These are phyloP conservation scores for Volucella bombylans DNA, from an alignment of 2,888 invertebrate genomes.

Conservation along the genomic window DNA sequence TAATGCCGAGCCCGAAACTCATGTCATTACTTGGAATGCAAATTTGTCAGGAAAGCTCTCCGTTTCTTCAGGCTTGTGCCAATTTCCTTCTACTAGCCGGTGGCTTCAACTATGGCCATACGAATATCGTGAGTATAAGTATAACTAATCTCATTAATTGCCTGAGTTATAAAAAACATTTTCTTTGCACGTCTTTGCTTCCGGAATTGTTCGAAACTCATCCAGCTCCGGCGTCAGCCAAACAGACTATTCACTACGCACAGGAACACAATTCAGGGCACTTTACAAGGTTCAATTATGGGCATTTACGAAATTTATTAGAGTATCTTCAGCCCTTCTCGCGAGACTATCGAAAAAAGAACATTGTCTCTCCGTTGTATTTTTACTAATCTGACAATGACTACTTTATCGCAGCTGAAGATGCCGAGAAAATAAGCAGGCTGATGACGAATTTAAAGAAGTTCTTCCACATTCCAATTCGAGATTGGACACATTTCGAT, in stretches of 20 bases:
- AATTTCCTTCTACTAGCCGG: too few species aligned
- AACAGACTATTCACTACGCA: conserved; percentile 78
- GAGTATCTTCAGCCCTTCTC: conserved; percentile 75
- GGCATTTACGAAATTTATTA: conserved; percentile 30
- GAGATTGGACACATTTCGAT: conserved; percentile 76
- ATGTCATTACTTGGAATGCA: too few species aligned
- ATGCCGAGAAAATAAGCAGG: conserved; percentile 72
- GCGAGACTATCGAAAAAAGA: conserved; percentile 76
- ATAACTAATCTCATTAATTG: too few species aligned
- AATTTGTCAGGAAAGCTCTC: too few species aligned
- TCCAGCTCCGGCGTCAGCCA: conserved; percentile 79
- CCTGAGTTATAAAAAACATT: conserved; percentile 37
- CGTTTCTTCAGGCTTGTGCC: too few species aligned
- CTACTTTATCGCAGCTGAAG: conserved; percentile 49
- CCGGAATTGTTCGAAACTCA: conserved; percentile 78
- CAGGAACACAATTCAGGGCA: conserved; percentile 77
- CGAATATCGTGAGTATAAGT: too few species aligned
- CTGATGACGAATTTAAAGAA: conserved; percentile 74
- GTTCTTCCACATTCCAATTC: conserved; percentile 76
- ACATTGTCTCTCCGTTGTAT: conserved; percentile 76
- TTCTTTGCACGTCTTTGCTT: conserved; percentile 75
- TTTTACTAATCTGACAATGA: conserved; percentile 77
- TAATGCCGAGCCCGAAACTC: too few species aligned
- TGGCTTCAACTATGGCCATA: too few species aligned
- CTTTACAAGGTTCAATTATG: conserved; percentile 78